A percentile compares a stretch with the other conserved stretches of the same genome.
These are phyloP conservation scores for Heliconius hewitsoni DNA, from an alignment of 1,140 invertebrate species.

Conservation along the genomic window DNA sequence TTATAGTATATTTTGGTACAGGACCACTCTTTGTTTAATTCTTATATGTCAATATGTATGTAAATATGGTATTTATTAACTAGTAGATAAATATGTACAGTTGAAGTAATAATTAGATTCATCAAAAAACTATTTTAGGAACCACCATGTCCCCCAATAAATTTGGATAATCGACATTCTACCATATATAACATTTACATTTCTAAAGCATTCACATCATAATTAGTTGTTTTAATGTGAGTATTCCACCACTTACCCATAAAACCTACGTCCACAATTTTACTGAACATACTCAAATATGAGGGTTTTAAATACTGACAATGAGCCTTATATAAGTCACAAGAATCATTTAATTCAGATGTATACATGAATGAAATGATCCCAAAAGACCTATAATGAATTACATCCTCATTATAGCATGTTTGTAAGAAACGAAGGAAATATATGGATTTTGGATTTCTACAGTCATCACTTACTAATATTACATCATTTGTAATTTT, in stretches of 20 bases:
- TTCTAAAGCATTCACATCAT: slow-evolving; percentile 85
- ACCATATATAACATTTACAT: not conserved
- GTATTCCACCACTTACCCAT: slow-evolving; percentile 88
- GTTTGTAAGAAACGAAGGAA: slow-evolving; percentile 85
- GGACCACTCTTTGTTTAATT: too few relatives aligned
- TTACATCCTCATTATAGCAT: slow-evolving; percentile 85
- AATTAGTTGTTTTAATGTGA: slow-evolving; percentile 87
- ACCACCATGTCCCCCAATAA: too few relatives aligned
- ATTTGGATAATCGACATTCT: too few relatives aligned
- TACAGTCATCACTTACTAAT: slow-evolving; percentile 84
- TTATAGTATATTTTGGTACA: too few relatives aligned
- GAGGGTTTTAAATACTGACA: slow-evolving; percentile 87
- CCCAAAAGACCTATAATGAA: slow-evolving; percentile 85
- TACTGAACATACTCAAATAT: slow-evolving; percentile 82
- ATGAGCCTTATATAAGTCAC: slow-evolving; percentile 86
- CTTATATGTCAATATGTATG: too few relatives aligned
- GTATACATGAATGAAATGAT: slow-evolving; percentile 84
- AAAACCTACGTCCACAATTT: slow-evolving; percentile 90
- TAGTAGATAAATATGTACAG: too few relatives aligned
- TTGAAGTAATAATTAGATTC: too few relatives aligned
- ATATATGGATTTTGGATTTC: slow-evolving; percentile 85
- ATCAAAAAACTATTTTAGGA: too few relatives aligned
- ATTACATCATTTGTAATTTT: slow-evolving; percentile 84
- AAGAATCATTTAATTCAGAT: slow-evolving; percentile 84
- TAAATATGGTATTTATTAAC: too few relatives aligned